A percentile compares a stretch with the other conserved stretches of the same genome.
These are phyloP conservation scores for Limonius californicus DNA, from an alignment of 1,140 invertebrate species.

Conservation along the genomic window DNA sequence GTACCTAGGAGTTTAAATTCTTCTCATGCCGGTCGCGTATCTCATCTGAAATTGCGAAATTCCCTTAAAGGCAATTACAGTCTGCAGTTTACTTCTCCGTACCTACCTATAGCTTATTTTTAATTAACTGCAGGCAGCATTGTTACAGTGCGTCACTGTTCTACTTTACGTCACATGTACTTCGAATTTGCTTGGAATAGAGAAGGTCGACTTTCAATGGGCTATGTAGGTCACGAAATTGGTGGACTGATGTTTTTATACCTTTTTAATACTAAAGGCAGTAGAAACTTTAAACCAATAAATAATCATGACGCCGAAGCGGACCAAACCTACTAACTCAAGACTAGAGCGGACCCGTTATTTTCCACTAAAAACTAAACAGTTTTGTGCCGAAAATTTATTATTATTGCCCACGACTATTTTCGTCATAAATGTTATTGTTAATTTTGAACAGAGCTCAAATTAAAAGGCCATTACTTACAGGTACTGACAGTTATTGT, in stretches of 20 bases:
- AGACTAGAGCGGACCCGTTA: too few relatives aligned
- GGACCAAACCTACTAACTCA: too few relatives aligned
- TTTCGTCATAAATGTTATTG: too few relatives aligned
- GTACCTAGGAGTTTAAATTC: neutral
- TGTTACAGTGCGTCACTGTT: neutral
- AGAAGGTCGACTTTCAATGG: neutral
- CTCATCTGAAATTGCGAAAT: neutral
- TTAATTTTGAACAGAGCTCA: neutral
- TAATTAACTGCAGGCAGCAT: neutral
- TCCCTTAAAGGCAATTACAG: neutral
- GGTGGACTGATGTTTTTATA: neutral
- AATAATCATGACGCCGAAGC: too few relatives aligned
- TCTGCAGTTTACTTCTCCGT: neutral
- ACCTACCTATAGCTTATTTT: neutral
- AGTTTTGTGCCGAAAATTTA: too few relatives aligned
- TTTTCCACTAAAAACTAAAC: too few relatives aligned
- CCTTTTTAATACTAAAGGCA: neutral
- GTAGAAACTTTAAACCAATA: too few relatives aligned
- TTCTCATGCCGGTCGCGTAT: neutral
- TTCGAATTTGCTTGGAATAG: neutral
- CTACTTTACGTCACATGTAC: neutral
- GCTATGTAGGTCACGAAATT: conserved; percentile 1
- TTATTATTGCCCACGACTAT: too few relatives aligned
- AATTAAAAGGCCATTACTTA: neutral
- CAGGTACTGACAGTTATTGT: neutral